Base-by-base conservation (phyloP, 1,140 invertebrate species). In the Camponotus pennsylvanicus region DNA sequence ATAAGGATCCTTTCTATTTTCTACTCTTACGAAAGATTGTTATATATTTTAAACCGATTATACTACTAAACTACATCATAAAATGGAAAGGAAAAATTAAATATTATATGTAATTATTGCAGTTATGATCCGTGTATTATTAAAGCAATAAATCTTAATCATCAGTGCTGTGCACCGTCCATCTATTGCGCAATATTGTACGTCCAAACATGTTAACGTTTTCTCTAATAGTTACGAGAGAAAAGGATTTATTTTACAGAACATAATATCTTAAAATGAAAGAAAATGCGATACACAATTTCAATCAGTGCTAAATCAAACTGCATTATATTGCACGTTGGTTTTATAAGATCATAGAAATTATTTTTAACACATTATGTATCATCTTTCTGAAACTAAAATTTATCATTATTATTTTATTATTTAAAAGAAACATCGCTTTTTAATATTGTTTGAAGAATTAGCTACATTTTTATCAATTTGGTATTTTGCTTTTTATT, bases 81-180 rank as follows among this genome's bases (percentile, higher is more conserved):
- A 42, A 13, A 18, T 2, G 15, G 11, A 57, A 27, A 42, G 13
- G 18, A 71, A 71, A 18, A 34, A 71, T 13, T 15, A 11, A 71
- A 34, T 57, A 45, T 71, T 59, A 15, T 27, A 11, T 67, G 32
- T 55, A 11, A 71, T 88, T 59, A 71, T 59, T 5, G 27, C 21
- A 57, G 45, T 86, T 42, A 34, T 4, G n/a, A n/a, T 59, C n/a
- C 57, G 49, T 64, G 34, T 11, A 52, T 59, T 75, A 69, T 75
- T 32, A 11, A n/a, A 55, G 42, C 42, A 40, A 80, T 27, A 27
- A 27, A 80, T 78, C 63, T 45, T 32, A 85, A 80, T 82, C 77
- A 71, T n/a, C 15, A 52, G 70, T 40, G 8, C 52, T 57, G 55
- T 18, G 1, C 18, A 27, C 49, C 9, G 18, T 3, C 37, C 6